Base-by-base conservation (phyloP, 2,113 vertebrate species). In the Salvator merianae region DNA sequence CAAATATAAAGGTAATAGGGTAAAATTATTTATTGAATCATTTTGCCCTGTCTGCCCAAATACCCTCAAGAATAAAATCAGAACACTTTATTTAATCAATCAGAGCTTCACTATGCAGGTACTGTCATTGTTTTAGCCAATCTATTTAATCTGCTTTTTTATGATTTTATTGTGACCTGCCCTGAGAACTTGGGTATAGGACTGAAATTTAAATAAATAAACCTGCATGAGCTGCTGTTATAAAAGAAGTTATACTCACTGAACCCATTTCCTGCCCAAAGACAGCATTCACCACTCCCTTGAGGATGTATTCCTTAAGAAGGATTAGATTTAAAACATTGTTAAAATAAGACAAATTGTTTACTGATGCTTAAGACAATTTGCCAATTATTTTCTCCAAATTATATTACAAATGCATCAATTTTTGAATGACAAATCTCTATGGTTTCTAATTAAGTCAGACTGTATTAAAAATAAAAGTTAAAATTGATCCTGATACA, bases 221-320 rank as follows among this genome's bases (percentile, higher is more conserved):
- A 9, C 69, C 91, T 8, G 62, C 0, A 77, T 53, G 2, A 34
- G 72, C 26, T 28, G 26, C 28, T 65, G 5, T 68, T 77, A 14
- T 68, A 90, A 81, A 88, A 68, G n/a, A 63, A 38, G 1, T 3
- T 47, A 34, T 89, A 97, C 98, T 97, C 90, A 99, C 99, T 3
- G 98, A 99, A 89, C 97, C 97, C 79, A 97, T 95, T 94, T 99
- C 98, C 93, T 99, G 98, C 87, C 99, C 99, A 38, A 99, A 89
- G 6, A 98, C 97, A 43, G 98, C 98, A 88, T 99, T 99, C 76
- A 99, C 98, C 75, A 99, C 99, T 77, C 98, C 99, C 91, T 99
- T 99, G 86, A 99, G 97, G 84, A 99, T 98, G 70, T 99, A 99
- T 82, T 99, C 99, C 98, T 99, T 83, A 13, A 80, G 82, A 74